These are phyloP conservation scores for Zaprionus africanus DNA, from an alignment of 1,140 invertebrate genomes.

Conservation along the genomic window DNA sequence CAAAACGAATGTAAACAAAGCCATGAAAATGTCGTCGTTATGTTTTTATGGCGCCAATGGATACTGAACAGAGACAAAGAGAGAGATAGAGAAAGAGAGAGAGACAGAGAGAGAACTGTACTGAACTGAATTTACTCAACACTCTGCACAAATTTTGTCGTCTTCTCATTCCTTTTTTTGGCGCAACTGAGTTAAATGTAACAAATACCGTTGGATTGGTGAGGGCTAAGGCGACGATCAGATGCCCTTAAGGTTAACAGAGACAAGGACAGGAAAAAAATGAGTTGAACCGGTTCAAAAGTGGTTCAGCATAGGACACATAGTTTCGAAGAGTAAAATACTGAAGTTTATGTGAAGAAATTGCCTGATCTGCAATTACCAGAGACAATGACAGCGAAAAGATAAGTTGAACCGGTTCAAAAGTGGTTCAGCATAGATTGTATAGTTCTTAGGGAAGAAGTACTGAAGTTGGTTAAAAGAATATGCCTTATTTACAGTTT, in stretches of 20 bases:
- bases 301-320: neutral
- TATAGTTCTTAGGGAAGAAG: no score
- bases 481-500: no score
- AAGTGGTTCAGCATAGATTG: no score
- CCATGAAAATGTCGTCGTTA: conserved; percentile 73
- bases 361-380: neutral
- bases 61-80: conserved; percentile 30
- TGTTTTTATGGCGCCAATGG: conserved; percentile 63
- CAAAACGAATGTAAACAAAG: conserved; percentile 68
- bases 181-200: conserved; percentile 11
- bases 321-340: neutral
- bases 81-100: neutral
- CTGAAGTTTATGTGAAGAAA: neutral
- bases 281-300: neutral
- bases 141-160: conserved; percentile 7
- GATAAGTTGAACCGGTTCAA: no score
- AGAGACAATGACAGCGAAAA: accelerated
- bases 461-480: no score
- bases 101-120: neutral
- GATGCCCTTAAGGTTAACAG: neutral
- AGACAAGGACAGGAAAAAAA: no score
- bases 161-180: neutral
- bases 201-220: neutral
- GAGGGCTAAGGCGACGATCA: neutral
- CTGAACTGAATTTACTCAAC: neutral